phyloP scores from a whole-genome alignment of 1,140 invertebrate genomes.

The Zaprionus camerounensis region DNA sequence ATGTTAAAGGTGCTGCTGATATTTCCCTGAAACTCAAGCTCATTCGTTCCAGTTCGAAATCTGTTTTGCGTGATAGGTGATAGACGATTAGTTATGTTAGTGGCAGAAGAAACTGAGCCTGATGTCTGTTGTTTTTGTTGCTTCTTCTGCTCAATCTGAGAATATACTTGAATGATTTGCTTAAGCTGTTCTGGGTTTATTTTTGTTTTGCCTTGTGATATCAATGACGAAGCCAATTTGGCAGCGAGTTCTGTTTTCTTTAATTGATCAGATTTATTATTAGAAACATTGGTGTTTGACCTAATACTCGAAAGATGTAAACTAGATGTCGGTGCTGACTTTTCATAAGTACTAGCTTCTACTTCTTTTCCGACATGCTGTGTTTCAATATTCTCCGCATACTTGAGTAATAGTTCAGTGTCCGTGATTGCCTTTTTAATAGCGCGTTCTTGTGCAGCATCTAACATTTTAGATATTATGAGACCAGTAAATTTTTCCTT shows the following conservation, averaged over 20 bases:
- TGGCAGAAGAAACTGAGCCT: neutral
- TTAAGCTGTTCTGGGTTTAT: constrained; percentile 68
- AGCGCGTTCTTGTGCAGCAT: constrained; percentile 58
- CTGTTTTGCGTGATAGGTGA: neutral
- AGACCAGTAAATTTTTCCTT: constrained; percentile 77
- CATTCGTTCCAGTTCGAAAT: neutral
- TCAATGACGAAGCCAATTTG: constrained; percentile 63
- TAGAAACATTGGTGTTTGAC: neutral
- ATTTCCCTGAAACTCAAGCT: neutral
- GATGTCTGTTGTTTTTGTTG: constrained; percentile 9
- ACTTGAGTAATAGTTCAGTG: constrained; percentile 52
- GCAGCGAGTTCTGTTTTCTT: constrained; percentile 69
- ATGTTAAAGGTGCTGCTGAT: neutral
- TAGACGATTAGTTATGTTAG: constrained; percentile 1
- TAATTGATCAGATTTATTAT: constrained; percentile 24
- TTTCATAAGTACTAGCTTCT: neutral
- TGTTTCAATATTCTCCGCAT: constrained; percentile 11
- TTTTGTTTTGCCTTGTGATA: constrained; percentile 75
- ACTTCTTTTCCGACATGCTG: neutral
- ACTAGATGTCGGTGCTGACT: neutral
- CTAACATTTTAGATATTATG: constrained; percentile 66
- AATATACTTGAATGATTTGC: constrained; percentile 72
- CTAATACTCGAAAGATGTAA: neutral
- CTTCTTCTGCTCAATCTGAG: constrained; percentile 69
- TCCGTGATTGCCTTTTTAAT: constrained; percentile 67